These are phyloP conservation scores for Amblyopsis hoosieri DNA, from an alignment of 2,797 vertebrate genomes.

Conservation along the genomic window DNA sequence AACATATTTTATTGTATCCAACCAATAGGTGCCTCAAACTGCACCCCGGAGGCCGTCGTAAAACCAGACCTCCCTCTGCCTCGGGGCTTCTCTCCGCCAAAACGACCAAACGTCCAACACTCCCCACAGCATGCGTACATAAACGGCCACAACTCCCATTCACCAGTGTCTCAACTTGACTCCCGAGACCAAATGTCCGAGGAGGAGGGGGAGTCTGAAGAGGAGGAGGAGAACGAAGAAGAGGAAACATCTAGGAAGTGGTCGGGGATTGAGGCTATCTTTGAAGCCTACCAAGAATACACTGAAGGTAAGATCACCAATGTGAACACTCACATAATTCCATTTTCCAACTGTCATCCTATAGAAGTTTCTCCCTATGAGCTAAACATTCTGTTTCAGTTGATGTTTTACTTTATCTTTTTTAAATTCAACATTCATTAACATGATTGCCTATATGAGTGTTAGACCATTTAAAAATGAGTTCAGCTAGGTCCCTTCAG, in stretches of 20 bases:
- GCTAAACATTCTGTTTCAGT: too few species aligned
- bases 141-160: slow-evolving; percentile 36
- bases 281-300: slow-evolving; percentile 90
- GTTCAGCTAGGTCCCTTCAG: too few species aligned
- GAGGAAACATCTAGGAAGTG: slow-evolving; percentile 83
- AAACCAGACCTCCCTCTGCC: slow-evolving; percentile 78
- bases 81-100: slow-evolving; percentile 83
- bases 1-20: slow-evolving; percentile 9
- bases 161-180: slow-evolving; percentile 63
- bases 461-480: too few species aligned
- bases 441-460: too few species aligned
- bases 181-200: slow-evolving; percentile 49
- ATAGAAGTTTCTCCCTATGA: too few species aligned
- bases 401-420: too few species aligned
- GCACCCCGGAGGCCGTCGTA: slow-evolving; percentile 37
- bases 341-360: too few species aligned
- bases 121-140: slow-evolving; percentile 47
- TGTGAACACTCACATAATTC: too few species aligned
- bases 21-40: slow-evolving; percentile 57
- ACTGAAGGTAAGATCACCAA: slow-evolving; percentile 80
- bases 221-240: slow-evolving; percentile 71
- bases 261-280: slow-evolving; percentile 90
- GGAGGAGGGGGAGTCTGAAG: slow-evolving; percentile 45
- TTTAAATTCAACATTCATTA: too few species aligned
- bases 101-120: slow-evolving; percentile 61